Percentiles rank a stretch among this genome's conserved stretches.
These are phyloP conservation scores for Psophia crepitans DNA, from an alignment of 2,113 vertebrate species.

Conservation along the genomic window DNA sequence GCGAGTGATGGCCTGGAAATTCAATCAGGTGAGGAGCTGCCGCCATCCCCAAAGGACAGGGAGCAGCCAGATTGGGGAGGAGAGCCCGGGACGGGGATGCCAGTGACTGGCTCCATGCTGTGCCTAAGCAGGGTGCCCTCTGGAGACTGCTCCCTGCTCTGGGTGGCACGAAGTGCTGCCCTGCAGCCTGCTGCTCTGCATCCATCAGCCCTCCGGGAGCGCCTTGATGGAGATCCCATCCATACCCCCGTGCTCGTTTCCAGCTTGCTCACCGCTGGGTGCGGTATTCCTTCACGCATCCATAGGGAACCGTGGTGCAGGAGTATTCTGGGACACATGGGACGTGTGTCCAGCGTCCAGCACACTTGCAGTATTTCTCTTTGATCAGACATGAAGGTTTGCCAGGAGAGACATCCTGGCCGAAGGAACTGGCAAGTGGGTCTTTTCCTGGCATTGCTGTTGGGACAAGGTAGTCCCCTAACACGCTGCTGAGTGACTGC, in stretches of 20 bases:
- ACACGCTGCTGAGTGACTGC: background rate
- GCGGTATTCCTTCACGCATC: background rate
- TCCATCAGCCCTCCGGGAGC: background rate
- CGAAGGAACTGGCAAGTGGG: background rate
- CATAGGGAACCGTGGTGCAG: rapidly evolving
- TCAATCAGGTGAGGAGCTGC: conserved; percentile 78
- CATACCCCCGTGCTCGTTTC: background rate
- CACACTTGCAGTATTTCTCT: background rate
- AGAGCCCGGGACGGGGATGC: background rate
- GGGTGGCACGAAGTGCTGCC: background rate
- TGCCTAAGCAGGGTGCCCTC: background rate
- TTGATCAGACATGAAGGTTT: background rate
- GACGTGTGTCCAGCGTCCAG: background rate
- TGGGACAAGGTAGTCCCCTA: background rate
- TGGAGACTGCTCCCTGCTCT: background rate
- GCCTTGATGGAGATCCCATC: background rate
- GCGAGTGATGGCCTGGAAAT: conserved; percentile 76
- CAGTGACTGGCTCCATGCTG: background rate
- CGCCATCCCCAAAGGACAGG: conserved; percentile 49
- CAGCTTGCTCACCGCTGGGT: background rate
- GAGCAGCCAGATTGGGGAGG: conserved; percentile 1
- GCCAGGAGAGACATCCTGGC: background rate
- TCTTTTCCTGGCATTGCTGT: background rate
- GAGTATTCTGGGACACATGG: background rate
- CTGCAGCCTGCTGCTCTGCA: background rate